Conservation (phyloP, 2,113 vertebrate genomes). For the Micromys minutus region DNA sequence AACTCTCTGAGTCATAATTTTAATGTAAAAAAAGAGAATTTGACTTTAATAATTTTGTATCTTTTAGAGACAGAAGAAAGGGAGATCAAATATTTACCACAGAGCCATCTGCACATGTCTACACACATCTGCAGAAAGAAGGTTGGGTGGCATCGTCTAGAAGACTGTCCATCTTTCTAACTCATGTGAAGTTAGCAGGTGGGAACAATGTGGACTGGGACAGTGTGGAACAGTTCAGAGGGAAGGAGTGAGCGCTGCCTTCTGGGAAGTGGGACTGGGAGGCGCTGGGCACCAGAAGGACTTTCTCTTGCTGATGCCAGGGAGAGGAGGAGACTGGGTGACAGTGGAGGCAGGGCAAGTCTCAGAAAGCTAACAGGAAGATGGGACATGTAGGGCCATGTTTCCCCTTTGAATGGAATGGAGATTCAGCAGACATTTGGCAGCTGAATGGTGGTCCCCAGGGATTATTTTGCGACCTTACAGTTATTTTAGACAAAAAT, state of each 20-base stretch:
- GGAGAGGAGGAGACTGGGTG: too few relatives aligned
- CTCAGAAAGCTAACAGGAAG: background rate
- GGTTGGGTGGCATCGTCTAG: too few relatives aligned
- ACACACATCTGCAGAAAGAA: background rate
- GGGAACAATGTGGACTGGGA: accelerated
- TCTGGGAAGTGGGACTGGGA: background rate
- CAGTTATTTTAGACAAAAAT: background rate
- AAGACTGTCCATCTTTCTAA: background rate
- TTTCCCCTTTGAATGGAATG: background rate
- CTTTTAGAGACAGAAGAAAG: background rate
- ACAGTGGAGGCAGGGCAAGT: background rate
- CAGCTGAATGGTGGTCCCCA: background rate
- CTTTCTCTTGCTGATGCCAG: too few relatives aligned
- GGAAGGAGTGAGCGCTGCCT: background rate
- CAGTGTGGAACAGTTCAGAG: too few relatives aligned
- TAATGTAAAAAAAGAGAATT: background rate
- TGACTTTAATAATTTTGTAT: background rate
- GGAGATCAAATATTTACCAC: too few relatives aligned
- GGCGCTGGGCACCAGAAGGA: too few relatives aligned
- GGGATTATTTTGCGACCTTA: background rate
- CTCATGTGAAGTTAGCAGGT: accelerated
- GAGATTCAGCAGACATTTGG: background rate
- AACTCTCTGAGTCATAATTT: background rate
- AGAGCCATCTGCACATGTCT: background rate
- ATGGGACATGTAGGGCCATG: accelerated